Base-by-base conservation (phyloP, 2,113 vertebrate species). In the Sitta europaea region DNA sequence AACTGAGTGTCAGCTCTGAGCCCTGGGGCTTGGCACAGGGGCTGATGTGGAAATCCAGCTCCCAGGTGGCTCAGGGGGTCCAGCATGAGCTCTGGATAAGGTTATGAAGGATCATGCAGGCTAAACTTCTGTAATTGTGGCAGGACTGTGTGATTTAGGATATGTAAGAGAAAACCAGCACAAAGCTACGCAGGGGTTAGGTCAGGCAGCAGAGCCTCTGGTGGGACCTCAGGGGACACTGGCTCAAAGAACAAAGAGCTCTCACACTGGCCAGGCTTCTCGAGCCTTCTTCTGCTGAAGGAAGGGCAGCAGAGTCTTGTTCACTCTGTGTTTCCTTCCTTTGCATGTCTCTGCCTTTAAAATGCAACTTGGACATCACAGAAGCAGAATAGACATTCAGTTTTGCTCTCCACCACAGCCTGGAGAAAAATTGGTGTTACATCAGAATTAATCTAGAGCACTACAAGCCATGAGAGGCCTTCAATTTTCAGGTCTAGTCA, bases 141-240 rank as follows among this genome's bases (percentile, higher is more conserved):
- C 35, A 48, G 43, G 12, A 66, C 3, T 57, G 6, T 12, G 3
- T 15, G 21, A 36, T 88, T 88, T 20, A 58, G 45, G 66, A 24
- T 29, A 12, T 3, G 23, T 18, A 42, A 47, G 17, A 36, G 33
- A 47, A 76, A 73, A 51, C 9, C 19, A 18, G 6, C 29, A n/a
- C 6, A 63, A 81, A 70, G 0, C 8, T 48, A 1, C 3, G 1
- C 21, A 2, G 2, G 19, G 28, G 40, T 65, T 48, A 21, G 45
- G 38, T 29, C 35, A 67, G 33, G 16, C 25, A 50, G 22, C 33
- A 43, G 10, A 81, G 11, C 1, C 75, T 65, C 62, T 50, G 71
- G 1, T 4, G 11, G 13, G 27, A 23, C 16, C 54, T 43, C 33
- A 29, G 51, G 68, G 47, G 67, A 50, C 50, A 10, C 20, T 1